phyloP scores from a whole-genome alignment of 2,797 vertebrate species.

The Botia almorhae region DNA sequence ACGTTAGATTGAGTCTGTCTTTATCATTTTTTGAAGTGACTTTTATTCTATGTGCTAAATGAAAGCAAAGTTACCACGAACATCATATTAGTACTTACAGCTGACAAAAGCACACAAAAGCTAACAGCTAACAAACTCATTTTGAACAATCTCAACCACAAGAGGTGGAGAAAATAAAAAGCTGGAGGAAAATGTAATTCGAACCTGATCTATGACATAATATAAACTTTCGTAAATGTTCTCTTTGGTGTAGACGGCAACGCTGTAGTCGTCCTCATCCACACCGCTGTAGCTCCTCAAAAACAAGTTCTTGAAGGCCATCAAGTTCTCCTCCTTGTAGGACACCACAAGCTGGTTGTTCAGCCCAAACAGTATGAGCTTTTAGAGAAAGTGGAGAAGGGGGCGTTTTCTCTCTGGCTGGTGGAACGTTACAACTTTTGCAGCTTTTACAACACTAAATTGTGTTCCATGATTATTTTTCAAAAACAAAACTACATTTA shows the following conservation, averaged over 20 bases:
- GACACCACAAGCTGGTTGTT: constrained; percentile 95
- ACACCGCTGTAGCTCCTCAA: constrained; percentile 86
- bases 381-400: constrained; percentile 40
- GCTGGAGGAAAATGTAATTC: constrained; percentile 46
- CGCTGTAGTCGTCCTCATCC: constrained; percentile 91
- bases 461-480: background rate
- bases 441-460: background rate
- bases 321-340: constrained; percentile 91
- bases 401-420: background rate
- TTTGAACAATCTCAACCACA: background rate
- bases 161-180: background rate
- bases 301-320: constrained; percentile 93
- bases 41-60: background rate
- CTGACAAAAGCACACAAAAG: background rate
- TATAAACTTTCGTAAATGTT: constrained; percentile 85
- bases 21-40: background rate
- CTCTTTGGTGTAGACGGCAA: constrained; percentile 86
- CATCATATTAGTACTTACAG: background rate
- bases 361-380: constrained; percentile 94
- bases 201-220: constrained; percentile 88
- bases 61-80: background rate
- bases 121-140: background rate
- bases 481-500: background rate
- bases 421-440: background rate
- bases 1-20: background rate